Evolutionary conservation across 1,140 invertebrate species (phyloP).

Genomic region (Sitodiplosis mosellana): DNA sequence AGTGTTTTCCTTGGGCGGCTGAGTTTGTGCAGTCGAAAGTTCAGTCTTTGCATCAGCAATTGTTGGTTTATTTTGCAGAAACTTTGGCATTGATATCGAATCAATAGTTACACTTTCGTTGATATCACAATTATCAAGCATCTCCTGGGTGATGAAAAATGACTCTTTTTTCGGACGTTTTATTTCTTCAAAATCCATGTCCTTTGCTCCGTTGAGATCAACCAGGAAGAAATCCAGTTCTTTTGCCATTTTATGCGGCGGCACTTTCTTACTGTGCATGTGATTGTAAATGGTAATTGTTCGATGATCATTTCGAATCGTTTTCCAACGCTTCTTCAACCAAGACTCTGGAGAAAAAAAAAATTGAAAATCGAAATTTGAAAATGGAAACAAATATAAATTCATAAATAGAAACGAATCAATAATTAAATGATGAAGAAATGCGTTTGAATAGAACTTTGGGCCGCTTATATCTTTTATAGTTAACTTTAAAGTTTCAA

Average conservation of each 20-base stretch:
- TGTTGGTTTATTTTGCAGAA: too few relatives aligned
- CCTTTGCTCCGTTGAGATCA: background rate
- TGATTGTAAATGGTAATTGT: background rate
- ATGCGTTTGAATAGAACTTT: background rate
- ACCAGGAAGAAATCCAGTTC: background rate
- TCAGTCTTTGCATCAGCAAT: too few relatives aligned
- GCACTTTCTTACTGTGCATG: background rate
- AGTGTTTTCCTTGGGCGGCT: background rate
- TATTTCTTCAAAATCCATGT: background rate
- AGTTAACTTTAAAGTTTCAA: background rate
- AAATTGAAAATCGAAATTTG: background rate
- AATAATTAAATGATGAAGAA: background rate
- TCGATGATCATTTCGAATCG: background rate
- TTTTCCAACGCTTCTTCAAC: background rate
- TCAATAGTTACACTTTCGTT: too few relatives aligned
- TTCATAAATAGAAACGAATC: too few relatives aligned
- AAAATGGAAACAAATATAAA: too few relatives aligned
- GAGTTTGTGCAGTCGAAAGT: too few relatives aligned
- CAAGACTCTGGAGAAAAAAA: background rate
- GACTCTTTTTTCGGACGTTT: background rate
- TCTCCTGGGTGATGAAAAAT: too few relatives aligned
- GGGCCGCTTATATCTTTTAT: background rate
- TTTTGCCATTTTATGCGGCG: background rate
- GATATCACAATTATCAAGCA: too few relatives aligned
- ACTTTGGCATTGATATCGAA: too few relatives aligned